phyloP scores from a whole-genome alignment of 2,888 invertebrate genomes.

The Torymus aiolomorphi region DNA sequence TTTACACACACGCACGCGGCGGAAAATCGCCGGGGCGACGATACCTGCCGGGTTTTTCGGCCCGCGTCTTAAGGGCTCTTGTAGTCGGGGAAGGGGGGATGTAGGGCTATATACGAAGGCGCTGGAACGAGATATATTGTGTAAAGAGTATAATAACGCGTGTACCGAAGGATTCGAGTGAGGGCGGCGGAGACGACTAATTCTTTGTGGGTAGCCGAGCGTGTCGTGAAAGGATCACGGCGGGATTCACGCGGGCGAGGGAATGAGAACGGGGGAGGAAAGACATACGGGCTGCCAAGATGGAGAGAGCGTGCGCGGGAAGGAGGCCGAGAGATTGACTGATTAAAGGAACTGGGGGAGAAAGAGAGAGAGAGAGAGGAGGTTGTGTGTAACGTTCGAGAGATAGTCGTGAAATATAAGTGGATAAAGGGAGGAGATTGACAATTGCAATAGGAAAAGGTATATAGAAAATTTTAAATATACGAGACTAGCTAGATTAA shows the following conservation, averaged over 20 bases:
- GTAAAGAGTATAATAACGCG: constrained; percentile 74
- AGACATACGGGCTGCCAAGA: constrained; percentile 15
- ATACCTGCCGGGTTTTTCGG: neutral
- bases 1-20: neutral
- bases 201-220: constrained; percentile 75
- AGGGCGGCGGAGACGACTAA: constrained; percentile 61
- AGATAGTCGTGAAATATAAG: constrained; percentile 9
- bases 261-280: neutral
- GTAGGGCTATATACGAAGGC: constrained; percentile 6
- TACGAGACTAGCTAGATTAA: too few relatives aligned
- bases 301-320: neutral
- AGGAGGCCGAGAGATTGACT: constrained; percentile 38
- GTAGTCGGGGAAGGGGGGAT: neutral
- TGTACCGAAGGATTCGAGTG: constrained; percentile 71
- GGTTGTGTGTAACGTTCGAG: constrained; percentile 38
- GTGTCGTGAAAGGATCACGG: constrained; percentile 69
- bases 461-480: too few relatives aligned
- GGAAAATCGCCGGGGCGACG: constrained; percentile 14
- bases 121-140: constrained; percentile 67
- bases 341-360: constrained; percentile 54
- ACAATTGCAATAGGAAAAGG: too few relatives aligned
- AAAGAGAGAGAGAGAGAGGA: constrained; percentile 25
- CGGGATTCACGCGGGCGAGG: constrained; percentile 5
- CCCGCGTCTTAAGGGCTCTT: neutral
- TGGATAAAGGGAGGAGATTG: neutral